Percentiles rank a stretch among this genome's conserved stretches.
Conservation (phyloP, 1,140 invertebrate species). For the Atta colombica region DNA sequence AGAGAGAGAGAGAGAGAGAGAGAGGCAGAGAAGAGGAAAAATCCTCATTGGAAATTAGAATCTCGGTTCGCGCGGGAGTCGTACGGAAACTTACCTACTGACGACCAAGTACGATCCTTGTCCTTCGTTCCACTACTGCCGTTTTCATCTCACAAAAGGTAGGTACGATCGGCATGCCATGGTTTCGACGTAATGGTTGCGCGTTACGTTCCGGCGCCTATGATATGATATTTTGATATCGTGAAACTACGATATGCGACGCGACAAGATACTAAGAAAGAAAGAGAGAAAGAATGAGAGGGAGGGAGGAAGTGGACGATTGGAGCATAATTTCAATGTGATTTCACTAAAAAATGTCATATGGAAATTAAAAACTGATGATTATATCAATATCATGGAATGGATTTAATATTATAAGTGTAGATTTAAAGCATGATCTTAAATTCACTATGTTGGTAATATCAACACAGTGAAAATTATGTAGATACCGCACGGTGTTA, state of each 20-base stretch:
- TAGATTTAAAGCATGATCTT: too few relatives aligned
- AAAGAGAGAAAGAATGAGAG: background rate
- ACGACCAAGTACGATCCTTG: constrained; percentile 48
- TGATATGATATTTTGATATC: background rate
- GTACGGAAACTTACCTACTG: constrained; percentile 62
- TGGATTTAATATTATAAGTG: too few relatives aligned
- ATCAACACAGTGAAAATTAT: too few relatives aligned
- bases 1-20: background rate
- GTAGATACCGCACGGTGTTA: too few relatives aligned
- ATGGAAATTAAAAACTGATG: too few relatives aligned
- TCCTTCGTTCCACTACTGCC: constrained; percentile 42
- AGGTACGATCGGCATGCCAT: constrained; percentile 1
- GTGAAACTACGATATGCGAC: background rate
- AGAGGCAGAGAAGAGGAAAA: background rate
- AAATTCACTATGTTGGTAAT: too few relatives aligned
- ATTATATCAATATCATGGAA: too few relatives aligned
- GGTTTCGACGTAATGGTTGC: background rate
- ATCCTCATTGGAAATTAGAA: constrained; percentile 19
- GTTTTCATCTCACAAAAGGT: constrained; percentile 71
- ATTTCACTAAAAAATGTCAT: too few relatives aligned
- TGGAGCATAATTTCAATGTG: too few relatives aligned
- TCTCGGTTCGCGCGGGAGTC: constrained; percentile 64
- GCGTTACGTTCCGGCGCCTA: background rate
- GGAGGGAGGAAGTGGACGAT: background rate
- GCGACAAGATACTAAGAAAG: background rate